Evolutionary conservation across 2,888 invertebrate species (phyloP).

Genomic region (Cataglyphis altisquamis): DNA sequence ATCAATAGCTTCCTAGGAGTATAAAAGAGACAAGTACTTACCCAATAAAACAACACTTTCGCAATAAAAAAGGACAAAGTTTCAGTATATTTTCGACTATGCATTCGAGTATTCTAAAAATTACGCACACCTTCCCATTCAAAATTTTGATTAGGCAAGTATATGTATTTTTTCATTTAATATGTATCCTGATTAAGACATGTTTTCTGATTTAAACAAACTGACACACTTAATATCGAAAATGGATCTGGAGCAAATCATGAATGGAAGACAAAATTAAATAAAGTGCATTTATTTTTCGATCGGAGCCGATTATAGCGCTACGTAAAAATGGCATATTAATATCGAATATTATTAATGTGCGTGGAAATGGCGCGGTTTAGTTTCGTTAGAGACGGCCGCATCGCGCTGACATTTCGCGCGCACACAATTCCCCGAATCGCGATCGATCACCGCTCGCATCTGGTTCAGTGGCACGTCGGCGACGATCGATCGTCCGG

Average conservation of each 20-base stretch:
- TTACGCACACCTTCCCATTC: not conserved
- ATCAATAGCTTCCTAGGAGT: conserved; percentile 31
- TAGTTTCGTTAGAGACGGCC: not conserved
- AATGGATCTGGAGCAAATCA: not conserved
- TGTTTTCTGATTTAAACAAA: not conserved
- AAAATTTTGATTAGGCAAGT: not conserved
- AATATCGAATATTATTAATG: conserved; percentile 7
- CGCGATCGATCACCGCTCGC: conserved; percentile 43
- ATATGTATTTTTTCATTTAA: conserved; percentile 33
- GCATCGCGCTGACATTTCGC: conserved; percentile 33
- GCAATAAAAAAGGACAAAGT: conserved; percentile 26
- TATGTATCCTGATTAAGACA: not conserved
- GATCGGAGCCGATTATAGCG: not conserved
- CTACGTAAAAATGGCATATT: not conserved
- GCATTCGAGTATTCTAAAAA: conserved; percentile 22
- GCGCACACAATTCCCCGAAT: conserved; percentile 30
- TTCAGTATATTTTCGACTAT: conserved; percentile 11
- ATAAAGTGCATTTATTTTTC: conserved; percentile 6
- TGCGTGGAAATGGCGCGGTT: conserved; percentile 33
- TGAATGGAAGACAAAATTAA: not conserved
- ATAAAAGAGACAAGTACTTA: conserved; percentile 5
- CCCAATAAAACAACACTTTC: not conserved
- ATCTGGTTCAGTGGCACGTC: conserved; percentile 51
- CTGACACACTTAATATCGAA: conserved; percentile 5
- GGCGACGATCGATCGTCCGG: conserved; percentile 35